Evolutionary conservation across 2,797 vertebrate genomes (phyloP).

Genomic region (Acipenser transmontanus): DNA sequence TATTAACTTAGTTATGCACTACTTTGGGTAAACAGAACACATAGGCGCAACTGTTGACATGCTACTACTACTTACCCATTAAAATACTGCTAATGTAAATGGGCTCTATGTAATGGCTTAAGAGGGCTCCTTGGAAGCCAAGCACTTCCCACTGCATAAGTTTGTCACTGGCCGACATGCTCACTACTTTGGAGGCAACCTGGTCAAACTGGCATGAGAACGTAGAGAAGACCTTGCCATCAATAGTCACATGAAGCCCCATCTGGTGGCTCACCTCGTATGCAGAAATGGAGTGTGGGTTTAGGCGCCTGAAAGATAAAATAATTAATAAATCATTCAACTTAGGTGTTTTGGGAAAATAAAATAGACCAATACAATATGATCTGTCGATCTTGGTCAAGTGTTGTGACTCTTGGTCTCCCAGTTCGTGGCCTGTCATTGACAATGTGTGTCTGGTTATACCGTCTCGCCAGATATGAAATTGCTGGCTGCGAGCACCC

Average conservation of each 20-base stretch:
- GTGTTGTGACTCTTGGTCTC: too few species aligned
- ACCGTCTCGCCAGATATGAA: too few species aligned
- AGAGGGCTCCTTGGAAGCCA: constrained; percentile 84
- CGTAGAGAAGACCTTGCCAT: constrained; percentile 81
- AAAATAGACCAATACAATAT: too few species aligned
- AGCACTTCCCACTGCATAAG: constrained; percentile 88
- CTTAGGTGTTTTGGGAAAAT: background rate
- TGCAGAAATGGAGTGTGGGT: constrained; percentile 71
- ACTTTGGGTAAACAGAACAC: too few species aligned
- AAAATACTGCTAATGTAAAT: constrained; percentile 80
- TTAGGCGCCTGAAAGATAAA: constrained; percentile 55
- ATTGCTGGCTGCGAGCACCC: too few species aligned
- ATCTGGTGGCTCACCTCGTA: constrained; percentile 78
- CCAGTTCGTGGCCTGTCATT: too few species aligned
- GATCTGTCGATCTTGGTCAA: too few species aligned
- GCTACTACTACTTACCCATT: constrained; percentile 61
- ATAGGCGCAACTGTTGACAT: too few species aligned
- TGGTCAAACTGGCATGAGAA: constrained; percentile 58
- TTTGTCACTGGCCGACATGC: constrained; percentile 89
- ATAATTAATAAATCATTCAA: background rate
- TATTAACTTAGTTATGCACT: too few species aligned
- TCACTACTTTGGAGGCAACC: constrained; percentile 56
- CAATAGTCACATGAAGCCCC: constrained; percentile 76
- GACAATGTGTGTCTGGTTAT: too few species aligned
- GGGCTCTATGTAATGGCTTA: constrained; percentile 89